phyloP scores from a whole-genome alignment of 2,113 vertebrate genomes.

The Bubo bubo region DNA sequence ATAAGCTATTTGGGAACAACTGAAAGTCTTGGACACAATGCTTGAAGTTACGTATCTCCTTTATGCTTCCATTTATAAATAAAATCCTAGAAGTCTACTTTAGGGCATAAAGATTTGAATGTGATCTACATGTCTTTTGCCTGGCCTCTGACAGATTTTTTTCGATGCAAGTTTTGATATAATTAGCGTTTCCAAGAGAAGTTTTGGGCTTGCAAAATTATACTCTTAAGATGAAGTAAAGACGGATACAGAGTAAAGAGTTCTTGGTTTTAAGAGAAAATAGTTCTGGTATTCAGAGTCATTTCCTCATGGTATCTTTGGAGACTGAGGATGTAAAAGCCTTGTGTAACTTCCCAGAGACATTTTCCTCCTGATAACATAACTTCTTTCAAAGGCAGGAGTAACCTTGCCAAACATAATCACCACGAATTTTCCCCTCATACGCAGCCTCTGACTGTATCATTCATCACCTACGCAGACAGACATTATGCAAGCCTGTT shows the following conservation, averaged over 20 bases:
- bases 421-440: background rate
- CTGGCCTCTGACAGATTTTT: background rate
- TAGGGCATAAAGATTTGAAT: background rate
- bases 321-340: background rate
- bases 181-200: background rate
- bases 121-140: background rate
- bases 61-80: background rate
- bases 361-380: background rate
- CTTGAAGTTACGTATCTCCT: background rate
- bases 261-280: background rate
- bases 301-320: background rate
- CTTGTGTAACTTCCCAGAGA: background rate
- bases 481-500: background rate
- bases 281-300: background rate
- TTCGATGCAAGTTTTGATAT: background rate
- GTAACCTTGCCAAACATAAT: background rate
- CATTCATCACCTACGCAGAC: background rate
- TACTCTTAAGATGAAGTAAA: background rate
- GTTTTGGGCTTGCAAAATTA: background rate
- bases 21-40: background rate
- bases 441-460: background rate
- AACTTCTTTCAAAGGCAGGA: background rate
- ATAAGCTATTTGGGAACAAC: background rate
- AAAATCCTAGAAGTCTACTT: background rate
- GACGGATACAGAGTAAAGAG: background rate